Evolutionary conservation across 2,888 invertebrate species (phyloP), one percentile per base, ranked within the genome.

Genomic region (Aleiodes testaceus): DNA sequence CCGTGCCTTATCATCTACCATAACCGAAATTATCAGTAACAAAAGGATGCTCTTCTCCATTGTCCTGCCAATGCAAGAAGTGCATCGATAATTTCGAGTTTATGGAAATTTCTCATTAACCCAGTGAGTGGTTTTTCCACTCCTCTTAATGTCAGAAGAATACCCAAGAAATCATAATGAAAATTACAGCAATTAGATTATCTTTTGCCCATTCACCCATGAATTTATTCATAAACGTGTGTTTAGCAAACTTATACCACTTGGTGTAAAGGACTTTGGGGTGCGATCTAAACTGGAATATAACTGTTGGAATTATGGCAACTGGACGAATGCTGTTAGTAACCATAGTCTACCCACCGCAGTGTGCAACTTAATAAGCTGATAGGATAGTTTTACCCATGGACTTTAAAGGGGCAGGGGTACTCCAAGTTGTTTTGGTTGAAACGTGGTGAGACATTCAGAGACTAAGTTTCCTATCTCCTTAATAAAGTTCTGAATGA

Each of bases 341-440:
- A 44, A 12, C 55, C 66, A 64, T 75, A 72, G 74, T 74, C 72
- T 72, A 69, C 72, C 71, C 74, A 76, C 70, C 68, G 72, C 70
- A 61, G 50, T 49, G 74, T 70, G 77, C 77, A 75, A 80, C 78
- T 82, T 81, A 80, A 82, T 82, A 79, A 81, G 78, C 78, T 75
- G 80, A 81, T 80, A 77, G 78, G 77, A 79, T 75, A 78, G 77
- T 69, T 50, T 18, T 36, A 42, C 30, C 30, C 30, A 30, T 14
- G 55, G 55, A 14, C 36, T 55, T 36, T 64, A 22, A 47, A 14
- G 64, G 26, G 16, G 22, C 2, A 11, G 47, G 16, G 45, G 9
- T 14, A 59, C 18, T 36, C 36, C 59, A 59, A 59, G 59, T 59
- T 59, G 59, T 59, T 59, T n/a, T 59, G 42, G 59, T 18, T 42